phyloP scores from a whole-genome alignment of 1,140 invertebrate species.

The Halictus rubicundus region DNA sequence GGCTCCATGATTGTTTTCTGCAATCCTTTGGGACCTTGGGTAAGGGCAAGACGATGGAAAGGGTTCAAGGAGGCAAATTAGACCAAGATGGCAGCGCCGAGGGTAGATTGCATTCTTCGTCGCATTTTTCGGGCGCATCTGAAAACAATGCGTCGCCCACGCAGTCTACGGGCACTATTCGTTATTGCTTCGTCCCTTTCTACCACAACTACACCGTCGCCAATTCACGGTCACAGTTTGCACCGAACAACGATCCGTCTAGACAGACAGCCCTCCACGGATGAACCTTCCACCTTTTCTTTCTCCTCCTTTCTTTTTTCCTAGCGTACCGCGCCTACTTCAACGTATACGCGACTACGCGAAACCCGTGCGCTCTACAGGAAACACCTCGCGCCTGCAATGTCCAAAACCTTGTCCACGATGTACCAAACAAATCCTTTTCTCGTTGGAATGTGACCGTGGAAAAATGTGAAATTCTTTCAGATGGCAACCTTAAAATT shows the following conservation, averaged over 20 bases:
- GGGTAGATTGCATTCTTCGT: constrained; percentile 25
- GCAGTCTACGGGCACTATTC: constrained; percentile 39
- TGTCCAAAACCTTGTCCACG: neutral
- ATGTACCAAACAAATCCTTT: neutral
- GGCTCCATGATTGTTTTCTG: no score
- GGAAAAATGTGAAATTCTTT: no score
- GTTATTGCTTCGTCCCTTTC: constrained; percentile 39
- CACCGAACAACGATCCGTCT: constrained; percentile 58
- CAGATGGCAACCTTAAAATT: no score
- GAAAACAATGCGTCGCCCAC: constrained; percentile 43
- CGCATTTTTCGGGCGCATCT: constrained; percentile 28
- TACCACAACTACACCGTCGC: constrained; percentile 25
- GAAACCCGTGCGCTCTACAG: neutral
- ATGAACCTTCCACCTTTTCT: constrained; percentile 53
- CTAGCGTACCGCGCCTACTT: constrained; percentile 24
- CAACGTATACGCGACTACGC: constrained; percentile 10
- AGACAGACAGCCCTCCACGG: constrained; percentile 58
- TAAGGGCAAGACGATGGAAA: neutral
- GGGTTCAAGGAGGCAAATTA: neutral
- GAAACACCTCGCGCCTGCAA: neutral
- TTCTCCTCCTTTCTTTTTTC: constrained; percentile 4
- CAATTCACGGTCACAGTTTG: constrained; percentile 53
- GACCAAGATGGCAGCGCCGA: neutral
- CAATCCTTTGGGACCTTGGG: neutral
- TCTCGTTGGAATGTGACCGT: no score